Evolutionary conservation across 53 echinoderm and acorn worm species (phyloP).

Genomic region (Echinarachnius parma): DNA sequence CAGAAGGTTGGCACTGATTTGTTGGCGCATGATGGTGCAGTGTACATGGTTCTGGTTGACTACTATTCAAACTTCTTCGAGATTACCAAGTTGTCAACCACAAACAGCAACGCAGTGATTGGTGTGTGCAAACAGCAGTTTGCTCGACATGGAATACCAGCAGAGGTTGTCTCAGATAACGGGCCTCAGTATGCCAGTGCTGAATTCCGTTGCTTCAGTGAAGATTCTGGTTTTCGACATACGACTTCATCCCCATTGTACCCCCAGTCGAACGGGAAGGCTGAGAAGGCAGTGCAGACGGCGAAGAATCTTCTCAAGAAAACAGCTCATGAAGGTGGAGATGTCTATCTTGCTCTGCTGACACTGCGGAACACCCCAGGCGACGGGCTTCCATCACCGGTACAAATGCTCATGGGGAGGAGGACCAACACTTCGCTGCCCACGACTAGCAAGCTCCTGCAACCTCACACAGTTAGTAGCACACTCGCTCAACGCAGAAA

Average conservation of each 20-base stretch:
- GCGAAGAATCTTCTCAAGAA: constrained; percentile 47
- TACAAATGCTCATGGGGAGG: constrained; percentile 34
- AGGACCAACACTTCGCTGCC: constrained; percentile 31
- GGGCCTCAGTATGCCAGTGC: constrained; percentile 43
- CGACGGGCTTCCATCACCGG: constrained; percentile 12
- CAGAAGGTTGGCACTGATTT: constrained; percentile 44
- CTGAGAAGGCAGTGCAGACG: constrained; percentile 53
- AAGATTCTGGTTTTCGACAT: constrained; percentile 38
- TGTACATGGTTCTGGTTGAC: constrained; percentile 50
- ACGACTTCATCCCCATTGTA: constrained; percentile 43
- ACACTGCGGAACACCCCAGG: constrained; percentile 44
- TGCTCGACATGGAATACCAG: constrained; percentile 53
- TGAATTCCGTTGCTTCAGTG: constrained; percentile 44
- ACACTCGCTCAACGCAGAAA: background rate
- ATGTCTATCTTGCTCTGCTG: constrained; percentile 39
- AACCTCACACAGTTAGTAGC: constrained; percentile 1
- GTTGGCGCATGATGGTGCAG: constrained; percentile 7
- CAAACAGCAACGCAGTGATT: constrained; percentile 21
- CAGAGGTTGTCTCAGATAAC: constrained; percentile 39
- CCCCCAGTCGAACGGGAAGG: constrained; percentile 53
- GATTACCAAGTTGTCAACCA: constrained; percentile 37
- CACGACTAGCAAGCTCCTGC: constrained; percentile 19
- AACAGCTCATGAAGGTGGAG: constrained; percentile 4
- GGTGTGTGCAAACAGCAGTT: constrained; percentile 53
- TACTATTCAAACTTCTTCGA: constrained; percentile 65